Conservation (phyloP, 1,140 invertebrate genomes). For the Rhyacophila brunnea region DNA sequence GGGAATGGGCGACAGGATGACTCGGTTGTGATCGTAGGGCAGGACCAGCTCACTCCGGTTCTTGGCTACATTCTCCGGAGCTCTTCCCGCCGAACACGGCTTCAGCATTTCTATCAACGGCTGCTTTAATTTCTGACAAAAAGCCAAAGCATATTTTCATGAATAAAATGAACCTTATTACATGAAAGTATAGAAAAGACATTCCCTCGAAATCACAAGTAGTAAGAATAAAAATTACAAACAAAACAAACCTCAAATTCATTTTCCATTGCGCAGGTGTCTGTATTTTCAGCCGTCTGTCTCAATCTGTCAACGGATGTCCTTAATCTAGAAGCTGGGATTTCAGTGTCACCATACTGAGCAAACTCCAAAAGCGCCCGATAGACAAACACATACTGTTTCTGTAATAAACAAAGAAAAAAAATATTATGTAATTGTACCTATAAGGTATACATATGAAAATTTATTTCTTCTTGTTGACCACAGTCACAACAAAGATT, state of each 20-base stretch:
- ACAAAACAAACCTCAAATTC: conserved; percentile 74
- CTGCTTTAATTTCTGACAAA: conserved; percentile 79
- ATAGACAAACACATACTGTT: conserved; percentile 98
- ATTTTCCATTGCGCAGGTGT: conserved; percentile 71
- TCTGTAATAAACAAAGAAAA: conserved; percentile 54
- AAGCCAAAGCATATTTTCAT: no score
- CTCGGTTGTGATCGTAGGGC: conserved; percentile 89
- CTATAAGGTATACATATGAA: no score
- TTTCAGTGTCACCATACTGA: conserved; percentile 92
- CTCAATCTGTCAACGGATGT: conserved; percentile 68
- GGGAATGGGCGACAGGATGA: conserved; percentile 79
- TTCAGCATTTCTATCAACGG: conserved; percentile 77
- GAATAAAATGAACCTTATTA: no score
- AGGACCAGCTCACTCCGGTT: conserved; percentile 86
- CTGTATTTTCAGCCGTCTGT: conserved; percentile 54
- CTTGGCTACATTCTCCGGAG: conserved; percentile 82
- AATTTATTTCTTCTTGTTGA: no score
- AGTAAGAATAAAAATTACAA: no score
- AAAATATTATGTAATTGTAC: no score
- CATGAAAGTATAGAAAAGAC: no score
- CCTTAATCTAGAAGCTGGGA: conserved; percentile 70
- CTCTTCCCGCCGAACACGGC: conserved; percentile 74
- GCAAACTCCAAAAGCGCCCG: conserved; percentile 90
- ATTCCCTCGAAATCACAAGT: no score
- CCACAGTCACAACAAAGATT: background rate